Conservation (phyloP, 2,113 vertebrate species). For the Paedocypris sp. region DNA sequence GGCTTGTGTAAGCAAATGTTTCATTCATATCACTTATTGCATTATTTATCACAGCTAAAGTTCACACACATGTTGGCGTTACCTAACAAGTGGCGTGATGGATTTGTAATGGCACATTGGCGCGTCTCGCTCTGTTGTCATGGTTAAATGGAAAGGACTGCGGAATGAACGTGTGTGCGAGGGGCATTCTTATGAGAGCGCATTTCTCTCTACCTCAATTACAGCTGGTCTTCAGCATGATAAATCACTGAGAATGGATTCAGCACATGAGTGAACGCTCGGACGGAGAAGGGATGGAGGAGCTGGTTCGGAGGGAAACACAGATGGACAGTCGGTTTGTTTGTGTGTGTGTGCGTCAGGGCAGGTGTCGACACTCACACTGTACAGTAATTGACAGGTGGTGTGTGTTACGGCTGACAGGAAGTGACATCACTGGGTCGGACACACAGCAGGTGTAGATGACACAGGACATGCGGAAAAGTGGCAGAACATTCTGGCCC, state of each 20-base stretch:
- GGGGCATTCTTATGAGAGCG: background rate
- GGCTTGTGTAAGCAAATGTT: constrained; percentile 33
- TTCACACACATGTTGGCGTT: constrained; percentile 38
- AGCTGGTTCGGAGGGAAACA: background rate
- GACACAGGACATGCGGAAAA: constrained; percentile 29
- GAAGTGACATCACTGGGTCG: constrained; percentile 44
- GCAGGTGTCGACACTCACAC: constrained; percentile 47
- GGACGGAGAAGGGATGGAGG: background rate
- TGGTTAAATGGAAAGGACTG: constrained; percentile 22
- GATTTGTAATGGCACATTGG: constrained; percentile 40
- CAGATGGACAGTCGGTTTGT: constrained; percentile 12
- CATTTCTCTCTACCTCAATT: background rate
- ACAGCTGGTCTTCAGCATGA: background rate
- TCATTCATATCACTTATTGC: constrained; percentile 38
- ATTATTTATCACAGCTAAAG: constrained; percentile 40
- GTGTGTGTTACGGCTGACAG: constrained; percentile 27
- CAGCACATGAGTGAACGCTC: background rate
- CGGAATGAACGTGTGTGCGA: background rate
- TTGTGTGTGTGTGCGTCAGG: constrained; percentile 23
- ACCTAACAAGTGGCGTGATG: constrained; percentile 32
- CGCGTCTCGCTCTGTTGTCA: background rate
- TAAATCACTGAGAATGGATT: background rate
- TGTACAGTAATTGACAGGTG: constrained; percentile 57
- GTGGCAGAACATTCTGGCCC: constrained; percentile 25
- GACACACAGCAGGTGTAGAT: constrained; percentile 41